These are phyloP conservation scores for Axinella damicornis DNA, from an alignment of 37 sponge, comb jelly and placozoan species.

Conservation along the genomic window DNA sequence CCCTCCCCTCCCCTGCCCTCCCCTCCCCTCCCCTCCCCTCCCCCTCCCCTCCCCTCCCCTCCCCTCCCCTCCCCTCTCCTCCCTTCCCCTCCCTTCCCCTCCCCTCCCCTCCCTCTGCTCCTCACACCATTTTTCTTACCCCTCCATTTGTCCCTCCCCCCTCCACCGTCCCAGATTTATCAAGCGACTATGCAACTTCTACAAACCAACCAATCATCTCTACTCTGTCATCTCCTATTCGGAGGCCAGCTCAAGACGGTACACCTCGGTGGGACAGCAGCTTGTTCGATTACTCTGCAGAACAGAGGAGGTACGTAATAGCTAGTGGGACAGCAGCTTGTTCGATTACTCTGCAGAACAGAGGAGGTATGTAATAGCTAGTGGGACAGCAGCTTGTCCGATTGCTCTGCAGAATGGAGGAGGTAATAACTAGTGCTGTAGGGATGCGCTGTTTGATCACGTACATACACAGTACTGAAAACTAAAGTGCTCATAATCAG, in stretches of 20 bases:
- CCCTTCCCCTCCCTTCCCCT: not conserved
- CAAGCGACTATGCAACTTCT: slow-evolving; percentile 77
- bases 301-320: slow-evolving; percentile 48
- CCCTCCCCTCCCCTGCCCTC: too few species aligned
- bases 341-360: slow-evolving; percentile 58
- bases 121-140: too few species aligned
- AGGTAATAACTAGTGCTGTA: not conserved
- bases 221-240: slow-evolving; percentile 62
- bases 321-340: slow-evolving; percentile 75
- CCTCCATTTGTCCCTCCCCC: not conserved
- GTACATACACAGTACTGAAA: not conserved
- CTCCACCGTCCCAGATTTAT: slow-evolving; percentile 70
- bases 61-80: too few species aligned
- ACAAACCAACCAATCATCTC: slow-evolving; percentile 70
- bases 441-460: not conserved
- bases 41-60: not conserved
- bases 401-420: not conserved
- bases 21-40: too few species aligned
- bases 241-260: slow-evolving; percentile 37
- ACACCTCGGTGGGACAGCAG: slow-evolving; percentile 71
- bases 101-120: too few species aligned
- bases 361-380: slow-evolving; percentile 54
- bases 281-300: slow-evolving; percentile 69
- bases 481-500: too few species aligned
- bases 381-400: slow-evolving; percentile 75